Conservation (phyloP, 2,888 invertebrate species). For the Meloe dianella region DNA sequence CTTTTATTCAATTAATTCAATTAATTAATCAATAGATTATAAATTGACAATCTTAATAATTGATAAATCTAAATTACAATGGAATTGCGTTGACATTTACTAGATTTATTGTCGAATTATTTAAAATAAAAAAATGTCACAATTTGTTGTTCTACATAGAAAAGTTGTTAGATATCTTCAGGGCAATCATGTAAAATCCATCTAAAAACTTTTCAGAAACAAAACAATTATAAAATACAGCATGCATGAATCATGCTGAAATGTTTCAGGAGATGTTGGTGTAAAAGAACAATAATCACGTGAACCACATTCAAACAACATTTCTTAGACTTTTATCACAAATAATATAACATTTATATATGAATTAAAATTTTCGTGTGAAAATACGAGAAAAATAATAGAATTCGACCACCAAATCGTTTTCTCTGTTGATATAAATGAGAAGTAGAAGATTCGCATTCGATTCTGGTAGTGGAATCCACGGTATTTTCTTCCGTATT, state of each 20-base stretch:
- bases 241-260: constrained; percentile 8
- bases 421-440: too few species aligned
- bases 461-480: background rate
- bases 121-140: constrained; percentile 22
- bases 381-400: background rate
- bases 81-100: constrained; percentile 27
- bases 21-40: constrained; percentile 7
- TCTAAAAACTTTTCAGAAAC: constrained; percentile 26
- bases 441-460: background rate
- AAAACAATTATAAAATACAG: constrained; percentile 11
- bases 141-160: constrained; percentile 9
- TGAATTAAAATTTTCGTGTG: background rate
- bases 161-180: constrained; percentile 20
- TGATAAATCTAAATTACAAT: constrained; percentile 25
- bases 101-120: constrained; percentile 43
- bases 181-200: constrained; percentile 6
- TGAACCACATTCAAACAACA: background rate
- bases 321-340: background rate
- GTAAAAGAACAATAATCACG: background rate
- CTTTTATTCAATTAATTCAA: constrained; percentile 19
- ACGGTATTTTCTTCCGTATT: too few species aligned
- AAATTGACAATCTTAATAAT: constrained; percentile 29
- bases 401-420: background rate
- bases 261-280: background rate
- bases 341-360: background rate